These are phyloP conservation scores for Leptestheria dahalacensis DNA, from an alignment of 1,140 invertebrate species.

Conservation along the genomic window DNA sequence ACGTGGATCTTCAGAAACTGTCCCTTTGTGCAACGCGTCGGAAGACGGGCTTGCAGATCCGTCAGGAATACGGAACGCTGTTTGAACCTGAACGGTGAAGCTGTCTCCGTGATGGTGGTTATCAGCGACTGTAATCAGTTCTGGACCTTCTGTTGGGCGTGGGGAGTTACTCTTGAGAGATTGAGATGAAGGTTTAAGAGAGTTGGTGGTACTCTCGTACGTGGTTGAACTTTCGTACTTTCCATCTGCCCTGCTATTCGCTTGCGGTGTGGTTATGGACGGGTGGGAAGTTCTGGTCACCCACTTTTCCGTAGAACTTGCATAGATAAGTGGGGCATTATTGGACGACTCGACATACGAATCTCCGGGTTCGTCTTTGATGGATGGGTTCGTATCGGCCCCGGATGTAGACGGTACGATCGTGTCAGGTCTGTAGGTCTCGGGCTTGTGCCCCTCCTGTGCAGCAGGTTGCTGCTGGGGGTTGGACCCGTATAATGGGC, in stretches of 20 bases:
- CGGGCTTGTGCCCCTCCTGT: not conserved
- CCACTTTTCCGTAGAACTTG: too few relatives aligned
- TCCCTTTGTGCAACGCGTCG: too few relatives aligned
- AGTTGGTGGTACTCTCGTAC: too few relatives aligned
- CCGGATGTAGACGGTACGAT: not conserved
- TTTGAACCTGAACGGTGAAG: not conserved
- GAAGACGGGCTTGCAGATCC: too few relatives aligned
- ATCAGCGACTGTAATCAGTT: not conserved
- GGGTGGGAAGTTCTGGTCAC: too few relatives aligned
- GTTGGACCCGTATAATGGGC: slow-evolving; percentile 2
- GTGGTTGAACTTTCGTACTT: too few relatives aligned
- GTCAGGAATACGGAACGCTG: not conserved
- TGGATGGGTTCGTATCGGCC: not conserved
- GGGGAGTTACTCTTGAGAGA: too few relatives aligned
- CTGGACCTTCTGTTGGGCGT: not conserved
- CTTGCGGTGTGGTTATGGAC: too few relatives aligned
- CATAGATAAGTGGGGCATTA: not conserved
- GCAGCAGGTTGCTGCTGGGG: not conserved
- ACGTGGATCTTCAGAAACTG: too few relatives aligned
- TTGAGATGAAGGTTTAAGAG: too few relatives aligned
- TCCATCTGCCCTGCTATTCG: too few relatives aligned
- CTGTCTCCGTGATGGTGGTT: not conserved
- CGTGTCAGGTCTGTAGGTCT: slow-evolving; percentile 4
- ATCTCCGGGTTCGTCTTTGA: not conserved
- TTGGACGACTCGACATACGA: not conserved